Base-by-base conservation (phyloP, 2,113 vertebrate species). In the Porphyrio hochstetteri region DNA sequence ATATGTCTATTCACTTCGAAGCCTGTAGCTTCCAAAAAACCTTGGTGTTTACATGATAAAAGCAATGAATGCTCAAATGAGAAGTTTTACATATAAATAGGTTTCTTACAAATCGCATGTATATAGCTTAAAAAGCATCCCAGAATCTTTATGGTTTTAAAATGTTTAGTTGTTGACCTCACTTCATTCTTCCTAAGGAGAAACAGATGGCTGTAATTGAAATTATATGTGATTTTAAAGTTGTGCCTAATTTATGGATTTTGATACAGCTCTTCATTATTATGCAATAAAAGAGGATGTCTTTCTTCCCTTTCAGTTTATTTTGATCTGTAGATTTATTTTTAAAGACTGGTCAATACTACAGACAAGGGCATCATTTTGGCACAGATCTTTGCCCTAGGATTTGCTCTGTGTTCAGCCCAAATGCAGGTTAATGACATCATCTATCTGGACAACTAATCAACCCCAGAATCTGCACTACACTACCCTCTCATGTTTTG, bases 141-240 rank as follows among this genome's bases (percentile, higher is more conserved):
- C 81, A 78, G 71, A 96, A 82, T 95, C 84, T 89, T 86, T 82
- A 92, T 21, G 59, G 81, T 15, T 93, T 38, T 78, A 76, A 94
- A 92, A 94, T 56, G 61, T 89, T 93, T 83, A 82, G 72, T 28
- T 94, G 80, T 92, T 94, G 96, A 95, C 88, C 88, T 95, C 74
- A 80, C 80, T 89, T 87, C 80, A 71, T 90, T 93, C 52, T 83
- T 96, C 61, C 92, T 85, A 88, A 95, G 90, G 85, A 94, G 95
- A 97, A 95, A 96, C 95, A 97, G 95, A 95, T 97, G 96, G 64
- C 57, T 89, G 70, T 93, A 95, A 96, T 76, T 93, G 91, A 97
- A 95, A 93, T 92, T 82, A 91, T 80, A 91, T 91, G 78, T 94
- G 93, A 90, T 90, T 94, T 92, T 92, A 79, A 96, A 79, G 70